Conservation (phyloP, 2,888 invertebrate genomes). For the Phorcus lineatus region DNA sequence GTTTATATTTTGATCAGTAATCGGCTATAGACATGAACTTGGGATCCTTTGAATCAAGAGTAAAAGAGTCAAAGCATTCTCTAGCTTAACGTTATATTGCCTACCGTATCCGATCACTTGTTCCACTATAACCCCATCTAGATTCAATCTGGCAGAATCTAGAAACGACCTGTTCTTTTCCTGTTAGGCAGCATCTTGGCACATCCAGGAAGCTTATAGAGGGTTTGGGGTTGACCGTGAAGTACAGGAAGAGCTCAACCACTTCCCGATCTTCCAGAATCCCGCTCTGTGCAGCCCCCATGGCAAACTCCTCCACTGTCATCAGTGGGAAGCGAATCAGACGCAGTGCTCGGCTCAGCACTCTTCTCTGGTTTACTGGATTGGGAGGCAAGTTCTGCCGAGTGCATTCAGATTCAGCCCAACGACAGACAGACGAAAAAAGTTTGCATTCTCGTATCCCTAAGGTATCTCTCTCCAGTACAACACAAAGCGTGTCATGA, state of each 20-base stretch:
- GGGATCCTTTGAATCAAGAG: too few relatives aligned
- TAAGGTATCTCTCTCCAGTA: conserved; percentile 86
- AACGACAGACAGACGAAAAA: conserved; percentile 79
- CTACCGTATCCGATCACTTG: conserved; percentile 86
- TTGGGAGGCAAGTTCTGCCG: conserved; percentile 82
- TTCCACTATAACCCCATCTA: conserved; percentile 90
- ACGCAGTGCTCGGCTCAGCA: conserved; percentile 83
- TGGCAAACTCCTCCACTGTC: conserved; percentile 90
- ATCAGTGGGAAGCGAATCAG: conserved; percentile 88
- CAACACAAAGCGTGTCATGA: conserved; percentile 85
- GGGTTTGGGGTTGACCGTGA: conserved; percentile 84
- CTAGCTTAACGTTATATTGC: too few relatives aligned
- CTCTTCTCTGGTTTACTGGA: conserved; percentile 83
- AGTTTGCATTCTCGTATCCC: conserved; percentile 87
- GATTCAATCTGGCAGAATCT: conserved; percentile 86
- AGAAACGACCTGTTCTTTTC: conserved; percentile 85
- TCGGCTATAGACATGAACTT: too few relatives aligned
- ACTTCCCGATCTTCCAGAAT: conserved; percentile 86
- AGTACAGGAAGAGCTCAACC: conserved; percentile 79
- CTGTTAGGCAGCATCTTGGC: conserved; percentile 86
- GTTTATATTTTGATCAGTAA: too few relatives aligned
- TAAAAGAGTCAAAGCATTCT: too few relatives aligned
- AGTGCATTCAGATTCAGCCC: conserved; percentile 80
- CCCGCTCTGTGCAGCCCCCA: conserved; percentile 80
- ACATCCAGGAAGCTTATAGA: conserved; percentile 81